Base-by-base conservation (phyloP, 2,797 vertebrate genomes). In the Amphiprion clarkii region DNA sequence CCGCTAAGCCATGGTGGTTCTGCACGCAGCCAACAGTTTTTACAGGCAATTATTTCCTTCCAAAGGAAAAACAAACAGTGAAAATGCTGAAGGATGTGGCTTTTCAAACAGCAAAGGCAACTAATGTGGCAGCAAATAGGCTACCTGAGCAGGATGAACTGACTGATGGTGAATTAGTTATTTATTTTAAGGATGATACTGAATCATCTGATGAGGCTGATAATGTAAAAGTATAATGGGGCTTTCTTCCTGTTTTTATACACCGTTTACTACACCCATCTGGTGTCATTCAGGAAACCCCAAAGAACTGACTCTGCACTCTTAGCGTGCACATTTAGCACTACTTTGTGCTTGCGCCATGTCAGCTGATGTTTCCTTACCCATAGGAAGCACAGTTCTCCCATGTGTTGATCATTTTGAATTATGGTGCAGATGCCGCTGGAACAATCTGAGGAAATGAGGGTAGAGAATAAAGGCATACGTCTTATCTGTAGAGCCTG, bases 381-480 rank as follows among this genome's bases (percentile, higher is more conserved):
- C 60, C 63, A 77, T 60, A 78, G 87, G 89, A 48, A 81, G 55
- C 42, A 39, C 48, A 17, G 44, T 48, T 67, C 54, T 78, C 27
- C 51, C 46, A 40, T 73, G n/a, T 71, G 29, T 33, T 48, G 48
- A 63, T 86, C 17, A 68, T 60, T 74, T 57, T 65, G 46, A 77
- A 76, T 66, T 67, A 62, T 31, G 57, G 29, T 21, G 25, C 73
- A 88, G 44, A 72, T 64, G 42, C 27, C 31, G 31, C 33, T 55
- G 25, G 51, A 82, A 90, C 83, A 92, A 87, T 89, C 16, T 78
- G 48, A 87, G 87, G 88, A 92, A 90, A 83, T 71, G 40, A 69
- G 13, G 12, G 49, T n/a, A 44, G 36, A 74, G 25, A 81, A 83
- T 60, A 11, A 63, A 23, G 67, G 8, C 19, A 53, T 79, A 49